These are phyloP conservation scores for Laothoe populi DNA, from an alignment of 2,888 invertebrate species.

Conservation along the genomic window DNA sequence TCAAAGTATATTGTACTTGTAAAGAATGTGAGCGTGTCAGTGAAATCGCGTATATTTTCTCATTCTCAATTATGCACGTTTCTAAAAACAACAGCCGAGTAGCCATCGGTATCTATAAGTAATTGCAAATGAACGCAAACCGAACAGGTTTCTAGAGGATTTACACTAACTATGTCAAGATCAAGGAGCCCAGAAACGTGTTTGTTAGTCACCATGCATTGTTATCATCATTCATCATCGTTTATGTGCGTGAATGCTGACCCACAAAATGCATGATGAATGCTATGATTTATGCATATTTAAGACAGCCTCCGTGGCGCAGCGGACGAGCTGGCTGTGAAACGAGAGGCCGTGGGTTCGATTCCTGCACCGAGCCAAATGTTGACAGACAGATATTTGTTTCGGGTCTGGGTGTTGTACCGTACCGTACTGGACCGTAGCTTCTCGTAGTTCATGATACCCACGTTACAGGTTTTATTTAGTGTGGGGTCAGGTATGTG, in stretches of 20 bases:
- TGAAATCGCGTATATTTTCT: constrained; percentile 12
- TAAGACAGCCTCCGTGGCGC: no score
- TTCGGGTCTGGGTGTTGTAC: no score
- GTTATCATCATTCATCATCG: no score
- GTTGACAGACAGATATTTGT: no score
- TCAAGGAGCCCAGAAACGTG: constrained; percentile 71
- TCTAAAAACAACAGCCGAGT: constrained; percentile 4
- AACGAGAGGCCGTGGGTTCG: no score
- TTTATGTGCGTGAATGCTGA: constrained; percentile 60
- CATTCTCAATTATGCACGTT: not conserved
- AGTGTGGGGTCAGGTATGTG: no score
- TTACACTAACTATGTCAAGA: constrained; percentile 81
- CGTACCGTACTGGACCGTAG: no score
- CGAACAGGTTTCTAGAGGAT: constrained; percentile 75
- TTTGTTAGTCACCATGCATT: constrained; percentile 64
- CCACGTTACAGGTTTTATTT: no score
- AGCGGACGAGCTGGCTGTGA: no score
- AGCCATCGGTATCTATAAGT: constrained; percentile 40
- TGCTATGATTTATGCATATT: constrained; percentile 32
- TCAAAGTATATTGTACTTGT: no score
- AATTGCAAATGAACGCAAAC: constrained; percentile 55
- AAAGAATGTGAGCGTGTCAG: not conserved
- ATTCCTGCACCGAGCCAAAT: no score
- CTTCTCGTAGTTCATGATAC: no score
- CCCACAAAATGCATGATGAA: constrained; percentile 66